Percentiles rank a stretch among this genome's conserved stretches.
These are phyloP conservation scores for Drosophila melanica DNA, from an alignment of 1,140 invertebrate genomes.

Conservation along the genomic window DNA sequence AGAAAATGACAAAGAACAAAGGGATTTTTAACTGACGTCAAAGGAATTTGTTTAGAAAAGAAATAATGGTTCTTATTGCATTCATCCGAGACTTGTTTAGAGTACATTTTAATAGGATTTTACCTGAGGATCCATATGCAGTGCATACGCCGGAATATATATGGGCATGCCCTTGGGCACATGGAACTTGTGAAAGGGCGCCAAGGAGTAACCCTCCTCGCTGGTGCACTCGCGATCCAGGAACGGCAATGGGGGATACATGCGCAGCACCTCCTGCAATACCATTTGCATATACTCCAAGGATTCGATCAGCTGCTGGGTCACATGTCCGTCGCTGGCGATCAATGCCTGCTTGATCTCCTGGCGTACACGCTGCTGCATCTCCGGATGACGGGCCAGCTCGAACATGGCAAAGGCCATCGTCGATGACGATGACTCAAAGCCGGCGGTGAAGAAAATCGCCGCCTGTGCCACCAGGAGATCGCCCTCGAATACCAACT, in stretches of 20 bases:
- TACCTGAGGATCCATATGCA: slow-evolving; percentile 79
- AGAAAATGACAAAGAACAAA: no score
- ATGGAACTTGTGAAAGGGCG: slow-evolving; percentile 57
- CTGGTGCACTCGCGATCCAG: slow-evolving; percentile 84
- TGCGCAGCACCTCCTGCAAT: slow-evolving; percentile 85
- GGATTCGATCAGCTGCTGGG: slow-evolving; percentile 83
- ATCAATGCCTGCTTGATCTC: slow-evolving; percentile 84
- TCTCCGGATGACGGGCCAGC: slow-evolving; percentile 83
- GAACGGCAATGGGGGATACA: slow-evolving; percentile 86
- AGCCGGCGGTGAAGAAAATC: slow-evolving; percentile 88
- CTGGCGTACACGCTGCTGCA: slow-evolving; percentile 84
- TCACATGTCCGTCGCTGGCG: slow-evolving; percentile 76
- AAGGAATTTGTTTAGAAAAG: no score
- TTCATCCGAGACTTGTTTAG: background rate
- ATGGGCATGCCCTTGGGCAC: slow-evolving; percentile 75
- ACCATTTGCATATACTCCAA: slow-evolving; percentile 84
- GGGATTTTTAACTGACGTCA: no score
- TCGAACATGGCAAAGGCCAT: slow-evolving; percentile 85
- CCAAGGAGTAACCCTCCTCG: slow-evolving; percentile 58
- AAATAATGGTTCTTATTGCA: background rate
- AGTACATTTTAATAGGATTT: background rate
- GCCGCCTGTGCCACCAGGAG: slow-evolving; percentile 86
- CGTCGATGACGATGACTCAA: slow-evolving; percentile 85
- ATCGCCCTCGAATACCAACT: slow-evolving; percentile 75
- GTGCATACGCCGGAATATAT: slow-evolving; percentile 72